Evolutionary conservation across 2,888 invertebrate genomes (phyloP).

Genomic region (Cepaea hortensis): DNA sequence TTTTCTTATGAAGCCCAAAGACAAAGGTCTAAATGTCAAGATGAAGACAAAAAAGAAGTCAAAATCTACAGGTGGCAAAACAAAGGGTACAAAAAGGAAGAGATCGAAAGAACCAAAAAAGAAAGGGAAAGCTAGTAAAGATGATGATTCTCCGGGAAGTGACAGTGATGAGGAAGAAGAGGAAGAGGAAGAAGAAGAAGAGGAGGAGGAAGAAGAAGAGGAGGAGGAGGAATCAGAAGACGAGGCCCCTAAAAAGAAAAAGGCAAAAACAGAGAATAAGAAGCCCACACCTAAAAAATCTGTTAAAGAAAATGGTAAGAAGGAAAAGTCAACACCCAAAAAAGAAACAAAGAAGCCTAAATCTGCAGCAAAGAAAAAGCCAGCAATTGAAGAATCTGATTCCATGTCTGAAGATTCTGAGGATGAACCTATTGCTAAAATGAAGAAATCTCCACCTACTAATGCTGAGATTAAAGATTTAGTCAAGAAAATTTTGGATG

Average conservation of each 20-base stretch:
- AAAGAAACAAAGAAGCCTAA: constrained; percentile 61
- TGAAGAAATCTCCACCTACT: constrained; percentile 81
- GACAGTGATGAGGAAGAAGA: constrained; percentile 60
- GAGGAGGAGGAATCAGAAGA: too few species aligned
- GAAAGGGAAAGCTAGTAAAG: constrained; percentile 59
- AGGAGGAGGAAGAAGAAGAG: constrained; percentile 50
- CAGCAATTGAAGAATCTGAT: constrained; percentile 38
- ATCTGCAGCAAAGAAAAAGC: constrained; percentile 67
- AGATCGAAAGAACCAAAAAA: constrained; percentile 53
- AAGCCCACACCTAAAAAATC: constrained; percentile 54
- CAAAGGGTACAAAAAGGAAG: constrained; percentile 58
- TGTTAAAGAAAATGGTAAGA: constrained; percentile 53
- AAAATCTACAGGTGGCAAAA: constrained; percentile 50
- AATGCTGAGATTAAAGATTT: constrained; percentile 90
- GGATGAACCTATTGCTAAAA: constrained; percentile 80
- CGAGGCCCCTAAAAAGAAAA: constrained; percentile 68
- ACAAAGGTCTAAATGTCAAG: constrained; percentile 78
- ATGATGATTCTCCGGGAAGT: constrained; percentile 53
- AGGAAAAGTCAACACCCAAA: constrained; percentile 65
- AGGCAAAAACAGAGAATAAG: constrained; percentile 57
- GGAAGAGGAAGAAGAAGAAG: constrained; percentile 56
- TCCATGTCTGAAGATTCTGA: constrained; percentile 66
- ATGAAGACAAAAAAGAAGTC: constrained; percentile 45
- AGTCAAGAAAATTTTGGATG: constrained; percentile 90
- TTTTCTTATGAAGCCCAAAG: constrained; percentile 82